Evolutionary conservation across 2,797 vertebrate genomes (phyloP).

Genomic region (Clarias laeviceps): DNA sequence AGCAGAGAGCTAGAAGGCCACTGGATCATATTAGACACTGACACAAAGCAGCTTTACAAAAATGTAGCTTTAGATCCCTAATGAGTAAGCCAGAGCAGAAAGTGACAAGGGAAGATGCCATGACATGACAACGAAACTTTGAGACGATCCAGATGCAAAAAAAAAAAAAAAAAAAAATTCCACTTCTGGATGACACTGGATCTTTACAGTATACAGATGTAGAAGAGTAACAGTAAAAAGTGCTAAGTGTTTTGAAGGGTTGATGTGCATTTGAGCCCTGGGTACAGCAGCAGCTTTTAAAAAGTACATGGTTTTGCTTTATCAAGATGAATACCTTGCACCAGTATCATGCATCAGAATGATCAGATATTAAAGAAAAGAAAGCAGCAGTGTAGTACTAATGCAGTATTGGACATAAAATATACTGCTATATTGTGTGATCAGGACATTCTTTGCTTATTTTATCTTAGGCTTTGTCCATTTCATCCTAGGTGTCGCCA

Average conservation of each 20-base stretch:
- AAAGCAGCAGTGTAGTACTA: background rate
- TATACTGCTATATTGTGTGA: no score
- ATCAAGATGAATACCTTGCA: background rate
- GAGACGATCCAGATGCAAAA: background rate
- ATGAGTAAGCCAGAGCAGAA: background rate
- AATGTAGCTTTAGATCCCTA: background rate
- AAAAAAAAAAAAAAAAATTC: background rate
- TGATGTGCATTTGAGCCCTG: background rate
- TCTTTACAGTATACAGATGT: background rate
- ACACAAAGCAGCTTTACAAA: background rate
- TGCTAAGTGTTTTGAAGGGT: background rate
- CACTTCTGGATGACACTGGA: slow-evolving; percentile 4
- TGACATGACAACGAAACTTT: background rate
- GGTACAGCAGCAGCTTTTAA: background rate
- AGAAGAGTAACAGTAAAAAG: background rate
- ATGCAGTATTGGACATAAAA: background rate
- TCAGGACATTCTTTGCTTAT: no score
- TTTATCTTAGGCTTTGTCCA: no score
- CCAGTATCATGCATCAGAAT: background rate
- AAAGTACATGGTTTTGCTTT: background rate
- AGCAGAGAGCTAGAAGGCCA: background rate
- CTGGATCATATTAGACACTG: slow-evolving; percentile 5
- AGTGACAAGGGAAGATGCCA: background rate
- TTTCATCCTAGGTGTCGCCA: no score
- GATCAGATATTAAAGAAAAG: background rate